phyloP scores from a whole-genome alignment of 2,888 invertebrate genomes.

The Tipula lateralis region DNA sequence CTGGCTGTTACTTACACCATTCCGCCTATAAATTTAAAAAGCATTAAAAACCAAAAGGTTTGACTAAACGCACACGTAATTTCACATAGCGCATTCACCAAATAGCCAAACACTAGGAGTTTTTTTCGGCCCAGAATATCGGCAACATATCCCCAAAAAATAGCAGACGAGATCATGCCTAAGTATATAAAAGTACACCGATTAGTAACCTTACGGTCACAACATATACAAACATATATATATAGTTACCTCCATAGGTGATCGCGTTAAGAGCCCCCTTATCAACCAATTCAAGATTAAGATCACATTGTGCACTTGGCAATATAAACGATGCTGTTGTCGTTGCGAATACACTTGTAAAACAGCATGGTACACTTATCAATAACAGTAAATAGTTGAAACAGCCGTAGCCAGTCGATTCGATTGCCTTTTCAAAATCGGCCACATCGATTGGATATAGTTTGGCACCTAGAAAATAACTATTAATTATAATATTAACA shows the following conservation, averaged over 20 bases:
- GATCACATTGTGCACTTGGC: conserved; percentile 70
- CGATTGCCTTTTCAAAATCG: conserved; percentile 68
- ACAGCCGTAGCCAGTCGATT: conserved; percentile 62
- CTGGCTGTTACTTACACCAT: conserved; percentile 69
- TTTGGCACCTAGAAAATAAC: background rate
- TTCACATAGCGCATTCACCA: conserved; percentile 60
- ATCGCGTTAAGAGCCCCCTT: conserved; percentile 68
- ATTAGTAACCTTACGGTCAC: too few species aligned
- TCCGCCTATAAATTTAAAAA: conserved; percentile 69
- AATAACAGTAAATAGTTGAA: conserved; percentile 62
- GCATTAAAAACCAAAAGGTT: conserved; percentile 59
- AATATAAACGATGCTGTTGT: conserved; percentile 68
- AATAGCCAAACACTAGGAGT: conserved; percentile 62
- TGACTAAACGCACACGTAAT: conserved; percentile 61
- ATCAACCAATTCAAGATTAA: conserved; percentile 60
- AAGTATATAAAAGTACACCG: too few species aligned
- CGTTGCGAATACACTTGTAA: conserved; percentile 66
- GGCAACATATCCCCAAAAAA: conserved; percentile 73
- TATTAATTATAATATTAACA: too few species aligned
- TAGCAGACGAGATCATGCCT: conserved; percentile 73
- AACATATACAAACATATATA: too few species aligned
- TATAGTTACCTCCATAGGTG: conserved; percentile 61
- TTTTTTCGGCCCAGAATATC: conserved; percentile 67
- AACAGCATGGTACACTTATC: conserved; percentile 59
- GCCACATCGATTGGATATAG: conserved; percentile 40